Conservation (phyloP, 2,113 vertebrate genomes). For the Dicaeum eximium region DNA sequence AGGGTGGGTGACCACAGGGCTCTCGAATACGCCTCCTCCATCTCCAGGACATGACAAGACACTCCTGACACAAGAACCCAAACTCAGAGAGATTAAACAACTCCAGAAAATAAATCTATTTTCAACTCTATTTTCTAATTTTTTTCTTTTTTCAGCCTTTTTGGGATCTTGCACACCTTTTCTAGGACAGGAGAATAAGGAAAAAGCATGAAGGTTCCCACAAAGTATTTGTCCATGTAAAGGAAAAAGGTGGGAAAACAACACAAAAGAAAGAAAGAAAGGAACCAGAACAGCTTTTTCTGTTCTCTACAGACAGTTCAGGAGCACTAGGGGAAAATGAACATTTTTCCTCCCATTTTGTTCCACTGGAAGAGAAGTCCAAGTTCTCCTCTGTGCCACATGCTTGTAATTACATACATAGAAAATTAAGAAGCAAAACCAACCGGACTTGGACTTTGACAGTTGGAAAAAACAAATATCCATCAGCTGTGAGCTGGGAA, state of each 20-base stretch:
- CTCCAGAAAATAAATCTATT: not conserved
- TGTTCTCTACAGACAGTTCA: not conserved
- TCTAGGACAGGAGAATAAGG: not conserved
- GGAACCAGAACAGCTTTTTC: not conserved
- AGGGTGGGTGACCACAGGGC: not conserved
- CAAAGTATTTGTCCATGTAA: not conserved
- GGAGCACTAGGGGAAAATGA: not conserved
- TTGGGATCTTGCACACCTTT: not conserved
- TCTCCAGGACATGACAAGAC: not conserved
- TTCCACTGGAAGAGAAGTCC: not conserved
- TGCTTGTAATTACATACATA: not conserved
- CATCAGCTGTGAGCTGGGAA: not conserved
- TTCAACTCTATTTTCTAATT: not conserved
- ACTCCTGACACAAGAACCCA: not conserved
- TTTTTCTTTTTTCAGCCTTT: not conserved
- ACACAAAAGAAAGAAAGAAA: not conserved
- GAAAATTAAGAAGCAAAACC: not conserved
- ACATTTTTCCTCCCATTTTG: not conserved
- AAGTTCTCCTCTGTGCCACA: not conserved
- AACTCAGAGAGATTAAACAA: not conserved
- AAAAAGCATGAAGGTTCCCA: not conserved
- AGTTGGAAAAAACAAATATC: not conserved
- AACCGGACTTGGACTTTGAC: too few species aligned
- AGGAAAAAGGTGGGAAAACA: not conserved
- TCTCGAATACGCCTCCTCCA: rapidly evolving